Conservation (phyloP, 2,797 vertebrate species). For the Sylvilagus floridanus region DNA sequence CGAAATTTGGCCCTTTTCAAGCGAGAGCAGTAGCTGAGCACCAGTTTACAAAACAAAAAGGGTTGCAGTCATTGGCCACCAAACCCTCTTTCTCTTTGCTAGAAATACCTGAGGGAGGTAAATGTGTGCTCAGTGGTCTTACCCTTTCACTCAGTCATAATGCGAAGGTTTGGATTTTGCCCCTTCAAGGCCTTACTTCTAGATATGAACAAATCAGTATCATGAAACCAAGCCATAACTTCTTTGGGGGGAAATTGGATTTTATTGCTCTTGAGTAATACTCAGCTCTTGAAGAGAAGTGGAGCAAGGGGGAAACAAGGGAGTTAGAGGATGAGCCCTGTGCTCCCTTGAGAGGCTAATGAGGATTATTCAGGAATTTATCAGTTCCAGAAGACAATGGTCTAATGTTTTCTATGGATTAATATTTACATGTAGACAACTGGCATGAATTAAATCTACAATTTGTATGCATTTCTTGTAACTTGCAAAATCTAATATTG, state of each 20-base stretch:
- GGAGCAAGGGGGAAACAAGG: neutral
- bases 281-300: neutral
- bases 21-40: neutral
- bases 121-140: neutral
- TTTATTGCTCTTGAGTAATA: neutral
- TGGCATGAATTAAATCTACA: neutral
- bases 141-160: neutral
- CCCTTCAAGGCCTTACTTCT: neutral
- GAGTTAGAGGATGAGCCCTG: neutral
- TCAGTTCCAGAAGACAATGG: neutral
- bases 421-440: neutral
- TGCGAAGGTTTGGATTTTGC: neutral
- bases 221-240: neutral
- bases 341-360: neutral
- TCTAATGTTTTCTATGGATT: neutral
- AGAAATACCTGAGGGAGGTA: neutral
- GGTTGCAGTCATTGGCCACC: rapidly evolving
- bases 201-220: neutral
- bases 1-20: neutral
- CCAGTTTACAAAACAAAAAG: neutral
- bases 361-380: neutral
- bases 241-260: neutral
- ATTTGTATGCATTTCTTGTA: neutral
- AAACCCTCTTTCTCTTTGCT: neutral
- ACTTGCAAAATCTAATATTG: slow-evolving; percentile 5